Evolutionary conservation across 2,113 vertebrate genomes (phyloP).

Genomic region (Hassar affinis): DNA sequence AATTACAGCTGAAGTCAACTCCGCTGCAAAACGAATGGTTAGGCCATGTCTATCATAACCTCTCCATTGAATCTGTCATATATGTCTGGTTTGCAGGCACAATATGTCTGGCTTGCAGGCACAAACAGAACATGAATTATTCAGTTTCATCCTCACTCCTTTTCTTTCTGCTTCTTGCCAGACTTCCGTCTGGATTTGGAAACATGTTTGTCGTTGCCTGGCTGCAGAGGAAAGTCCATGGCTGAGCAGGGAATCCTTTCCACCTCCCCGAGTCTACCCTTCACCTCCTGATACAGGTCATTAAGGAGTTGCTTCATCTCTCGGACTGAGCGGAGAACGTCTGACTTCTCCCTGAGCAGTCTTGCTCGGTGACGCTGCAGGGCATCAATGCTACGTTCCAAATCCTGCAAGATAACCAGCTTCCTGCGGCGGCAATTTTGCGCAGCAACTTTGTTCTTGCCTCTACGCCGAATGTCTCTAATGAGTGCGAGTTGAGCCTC

Average conservation of each 20-base stretch:
- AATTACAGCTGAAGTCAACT: not conserved
- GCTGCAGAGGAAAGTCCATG: slow-evolving; percentile 77
- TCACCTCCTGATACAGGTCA: slow-evolving; percentile 86
- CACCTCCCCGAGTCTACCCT: slow-evolving; percentile 81
- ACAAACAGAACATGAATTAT: slow-evolving; percentile 28
- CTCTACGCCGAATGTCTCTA: slow-evolving; percentile 89
- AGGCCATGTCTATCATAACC: not conserved
- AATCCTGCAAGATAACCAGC: slow-evolving; percentile 80
- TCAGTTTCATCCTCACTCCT: slow-evolving; percentile 75
- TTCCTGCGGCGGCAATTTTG: slow-evolving; percentile 96
- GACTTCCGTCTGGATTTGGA: slow-evolving; percentile 71
- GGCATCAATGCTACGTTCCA: slow-evolving; percentile 82
- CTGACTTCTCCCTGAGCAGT: slow-evolving; percentile 85
- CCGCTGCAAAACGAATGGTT: not conserved
- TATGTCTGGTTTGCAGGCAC: slow-evolving; percentile 6
- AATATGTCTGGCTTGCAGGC: slow-evolving; percentile 1
- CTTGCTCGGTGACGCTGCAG: slow-evolving; percentile 79
- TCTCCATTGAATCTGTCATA: not conserved
- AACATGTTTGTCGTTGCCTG: slow-evolving; percentile 68
- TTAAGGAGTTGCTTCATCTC: slow-evolving; percentile 87
- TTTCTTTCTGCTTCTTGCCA: slow-evolving; percentile 80
- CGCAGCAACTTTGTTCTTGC: slow-evolving; percentile 96
- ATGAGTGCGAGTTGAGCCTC: slow-evolving; percentile 87
- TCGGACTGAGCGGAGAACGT: slow-evolving; percentile 80
- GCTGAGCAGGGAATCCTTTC: slow-evolving; percentile 81